Conservation (phyloP, 1,140 invertebrate species). For the Lordiphosa mommai region DNA sequence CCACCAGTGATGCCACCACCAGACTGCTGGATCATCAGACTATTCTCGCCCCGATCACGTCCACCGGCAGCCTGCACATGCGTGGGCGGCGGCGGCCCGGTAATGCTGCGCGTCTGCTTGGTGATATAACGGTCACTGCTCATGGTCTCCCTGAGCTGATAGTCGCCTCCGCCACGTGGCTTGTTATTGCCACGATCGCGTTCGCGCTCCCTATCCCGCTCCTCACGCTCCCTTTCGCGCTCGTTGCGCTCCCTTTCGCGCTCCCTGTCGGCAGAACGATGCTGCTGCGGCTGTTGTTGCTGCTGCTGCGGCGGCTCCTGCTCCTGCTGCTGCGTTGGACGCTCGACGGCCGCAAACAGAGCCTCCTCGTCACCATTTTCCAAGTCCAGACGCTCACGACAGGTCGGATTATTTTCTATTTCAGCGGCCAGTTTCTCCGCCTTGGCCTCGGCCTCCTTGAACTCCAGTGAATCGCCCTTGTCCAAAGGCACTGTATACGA, state of each 20-base stretch:
- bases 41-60: constrained; percentile 57
- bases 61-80: constrained; percentile 46
- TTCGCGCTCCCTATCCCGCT: constrained; percentile 65
- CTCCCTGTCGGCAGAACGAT: constrained; percentile 41
- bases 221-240: constrained; percentile 59
- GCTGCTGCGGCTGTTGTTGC: constrained; percentile 22
- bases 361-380: constrained; percentile 95
- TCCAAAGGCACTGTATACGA: constrained; percentile 94
- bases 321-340: constrained; percentile 58
- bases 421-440: constrained; percentile 93
- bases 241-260: constrained; percentile 53
- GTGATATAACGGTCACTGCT: constrained; percentile 74
- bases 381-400: constrained; percentile 89
- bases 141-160: constrained; percentile 69
- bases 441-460: constrained; percentile 90
- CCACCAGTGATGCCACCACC: constrained; percentile 26
- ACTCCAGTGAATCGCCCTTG: constrained; percentile 91
- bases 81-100: constrained; percentile 62
- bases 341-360: constrained; percentile 87
- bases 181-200: constrained; percentile 65
- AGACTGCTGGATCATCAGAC: constrained; percentile 41
- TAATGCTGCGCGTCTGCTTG: constrained; percentile 68
- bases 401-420: constrained; percentile 91
- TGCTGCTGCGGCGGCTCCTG: background rate
- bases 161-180: constrained; percentile 44